Evolutionary conservation across 1,140 invertebrate genomes (phyloP), one percentile per base, ranked within the genome.

Genomic region (Argopecten irradians): DNA sequence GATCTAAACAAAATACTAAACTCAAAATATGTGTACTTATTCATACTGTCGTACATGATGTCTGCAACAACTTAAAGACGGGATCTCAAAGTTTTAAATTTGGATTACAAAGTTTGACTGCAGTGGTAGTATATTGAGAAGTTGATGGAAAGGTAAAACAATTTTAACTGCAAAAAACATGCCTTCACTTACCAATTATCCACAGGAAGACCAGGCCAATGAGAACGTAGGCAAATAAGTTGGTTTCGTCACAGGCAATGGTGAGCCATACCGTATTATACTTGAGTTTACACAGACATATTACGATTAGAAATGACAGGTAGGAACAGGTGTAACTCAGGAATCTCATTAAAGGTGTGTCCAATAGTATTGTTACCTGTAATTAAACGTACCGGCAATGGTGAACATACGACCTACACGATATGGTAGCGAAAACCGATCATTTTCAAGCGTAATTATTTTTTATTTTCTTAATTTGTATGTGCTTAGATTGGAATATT

Each of bases 311-410:
- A 96, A 99, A 99, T 89, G 98, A 98, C 94, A 99, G 98, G 95
- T 99, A 99, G 86, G 98, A 99, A 7, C 98, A 98, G 34, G 98
- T 99, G 96, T 99, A 98, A 94, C 98, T 99, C 89, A 99, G 98
- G 96, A 99, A 99, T 96, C 99, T 99, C 96, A 99, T 99, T 96
- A 99, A 99, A 19, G 98, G 98, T 94, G 99, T 99, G 89, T 98
- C 96, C 96, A 99, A 97, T 3, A 98, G 98, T 92, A 98, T 97
- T 13, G 98, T 98, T 87, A 97, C 97, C 93, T 93, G 87, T 22
- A 90, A 83, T 3, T 83, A 14, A 88, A 82, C 39, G 85, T 43
- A 87, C 16, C 9, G 19, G n/a, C 28, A 84, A 28, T 82, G 5
- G 71, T 28, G 5, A 82, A 82, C 22, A 82, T 28, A 19, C 22